A percentile compares a stretch with the other conserved stretches of the same genome.
phyloP scores from a whole-genome alignment of 53 echinoderm and acorn worm genomes.

The Glandiceps talaboti region DNA sequence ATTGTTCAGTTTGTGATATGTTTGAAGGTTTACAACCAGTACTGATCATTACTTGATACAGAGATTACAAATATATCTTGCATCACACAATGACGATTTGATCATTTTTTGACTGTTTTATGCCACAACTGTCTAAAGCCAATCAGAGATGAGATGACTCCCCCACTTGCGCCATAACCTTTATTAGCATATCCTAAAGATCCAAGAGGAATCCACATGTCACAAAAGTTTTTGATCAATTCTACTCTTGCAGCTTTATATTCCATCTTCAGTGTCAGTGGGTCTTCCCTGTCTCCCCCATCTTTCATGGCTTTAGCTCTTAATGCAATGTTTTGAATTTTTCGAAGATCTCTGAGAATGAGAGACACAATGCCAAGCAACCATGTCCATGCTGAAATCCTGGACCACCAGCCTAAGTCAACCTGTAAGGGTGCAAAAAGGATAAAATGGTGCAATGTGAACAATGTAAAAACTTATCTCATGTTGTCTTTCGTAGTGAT shows the following conservation, averaged over 20 bases:
- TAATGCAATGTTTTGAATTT: constrained; percentile 40
- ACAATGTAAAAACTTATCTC: too few relatives aligned
- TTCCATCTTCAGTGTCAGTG: constrained; percentile 21
- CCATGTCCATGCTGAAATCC: constrained; percentile 61
- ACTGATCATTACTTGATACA: too few relatives aligned
- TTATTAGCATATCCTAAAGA: constrained; percentile 55
- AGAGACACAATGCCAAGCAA: constrained; percentile 46
- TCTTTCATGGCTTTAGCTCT: constrained; percentile 38
- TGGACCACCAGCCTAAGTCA: constrained; percentile 44
- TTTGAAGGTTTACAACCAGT: too few relatives aligned
- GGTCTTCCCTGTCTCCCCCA: constrained; percentile 28
- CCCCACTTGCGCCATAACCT: constrained; percentile 52
- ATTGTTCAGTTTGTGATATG: too few relatives aligned
- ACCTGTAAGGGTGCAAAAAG: constrained; percentile 28
- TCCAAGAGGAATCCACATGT: constrained; percentile 52
- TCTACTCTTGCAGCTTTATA: constrained; percentile 37
- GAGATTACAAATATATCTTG: too few relatives aligned
- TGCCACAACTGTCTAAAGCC: constrained; percentile 52
- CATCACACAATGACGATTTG: background rate
- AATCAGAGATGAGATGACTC: constrained; percentile 43
- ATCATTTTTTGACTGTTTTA: constrained; percentile 20
- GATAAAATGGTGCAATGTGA: too few relatives aligned
- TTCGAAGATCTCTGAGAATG: constrained; percentile 47
- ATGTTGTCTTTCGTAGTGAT: too few relatives aligned
- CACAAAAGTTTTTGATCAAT: constrained; percentile 44